A percentile compares a stretch with the other conserved stretches of the same genome.
Conservation (phyloP, 2,113 vertebrate species). For the Sarotherodon lohbergeri region DNA sequence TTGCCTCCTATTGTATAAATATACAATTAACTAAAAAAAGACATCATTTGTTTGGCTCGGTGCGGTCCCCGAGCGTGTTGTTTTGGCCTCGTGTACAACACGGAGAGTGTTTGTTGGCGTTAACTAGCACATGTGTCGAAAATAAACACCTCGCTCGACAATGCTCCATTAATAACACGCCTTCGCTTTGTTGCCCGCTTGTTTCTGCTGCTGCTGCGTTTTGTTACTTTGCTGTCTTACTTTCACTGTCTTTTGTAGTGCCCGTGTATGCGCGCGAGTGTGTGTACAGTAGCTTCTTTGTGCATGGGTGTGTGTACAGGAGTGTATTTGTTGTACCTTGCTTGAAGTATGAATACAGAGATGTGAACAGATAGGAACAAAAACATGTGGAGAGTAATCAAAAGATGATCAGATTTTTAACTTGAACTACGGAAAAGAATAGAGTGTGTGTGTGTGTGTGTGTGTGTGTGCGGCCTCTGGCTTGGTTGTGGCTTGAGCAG, state of each 20-base stretch:
- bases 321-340: background rate
- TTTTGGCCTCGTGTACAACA: slow-evolving; percentile 54
- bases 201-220: slow-evolving; percentile 68
- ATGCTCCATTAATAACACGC: slow-evolving; percentile 68
- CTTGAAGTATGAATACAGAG: background rate
- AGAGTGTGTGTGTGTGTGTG: background rate
- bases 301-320: background rate
- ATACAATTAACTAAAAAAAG: slow-evolving; percentile 64
- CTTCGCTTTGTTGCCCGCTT: slow-evolving; percentile 51
- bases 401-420: background rate
- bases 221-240: slow-evolving; percentile 55
- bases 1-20: slow-evolving; percentile 40
- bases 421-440: background rate
- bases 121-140: slow-evolving; percentile 73
- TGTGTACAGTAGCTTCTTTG: slow-evolving; percentile 42
- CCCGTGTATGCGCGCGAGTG: slow-evolving; percentile 67
- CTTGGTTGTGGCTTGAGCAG: background rate
- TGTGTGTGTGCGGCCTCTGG: background rate
- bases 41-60: slow-evolving; percentile 52
- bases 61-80: slow-evolving; percentile 53
- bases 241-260: slow-evolving; percentile 24
- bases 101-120: slow-evolving; percentile 62
- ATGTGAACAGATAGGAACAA: background rate
- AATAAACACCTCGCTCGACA: slow-evolving; percentile 68
- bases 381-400: background rate